Evolutionary conservation across 1,140 invertebrate species (phyloP), one percentile per base, ranked within the genome.

Genomic region (Eumaeus atala): DNA sequence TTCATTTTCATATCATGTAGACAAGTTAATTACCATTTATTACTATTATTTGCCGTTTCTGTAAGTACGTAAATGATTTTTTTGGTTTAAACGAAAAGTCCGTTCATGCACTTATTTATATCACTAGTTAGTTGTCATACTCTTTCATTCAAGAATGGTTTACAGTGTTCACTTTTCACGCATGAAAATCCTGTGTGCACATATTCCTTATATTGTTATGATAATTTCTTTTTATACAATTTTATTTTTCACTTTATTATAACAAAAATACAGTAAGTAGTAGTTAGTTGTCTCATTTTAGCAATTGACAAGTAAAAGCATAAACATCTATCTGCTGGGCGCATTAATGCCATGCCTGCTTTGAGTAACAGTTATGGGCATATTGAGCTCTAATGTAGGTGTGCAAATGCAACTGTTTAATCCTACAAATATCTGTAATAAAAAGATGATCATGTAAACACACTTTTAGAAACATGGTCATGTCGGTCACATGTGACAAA

Each of bases 61-160:
- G 21, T 28, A 28, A 28, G 21, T 37, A 37, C 9, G 11, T 37
- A 37, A n/a, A 37, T 35, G 5, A 35, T 37, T 37, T 37, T 37
- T 3, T 37, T 28, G 21, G 8, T 37, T 37, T 9, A 37, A 37
- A 37, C 2, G 33, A 37, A 58, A 16, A 54, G 18, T 61, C 58
- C 56, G 58, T 64, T 64, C 59, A 64, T 64, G 62, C 58, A 64
- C 54, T 34, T 58, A 3, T 18, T 18, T 10, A 51, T n/a, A 37
- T 44, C 12, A 28, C 6, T 44, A 44, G 14, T 44, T 44, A 18
- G 40, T 14, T 44, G 40, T 44, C 9, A 9, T 6, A 44, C 8
- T 12, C 16, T 44, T 44, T 9, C 40, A 44, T 44, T 3, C 14
- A 17, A 1, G 40, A 42, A 42, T 44, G 40, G 40, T 44, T 44